phyloP scores from a whole-genome alignment of 2,113 vertebrate genomes.

The Misgurnus anguillicaudatus region DNA sequence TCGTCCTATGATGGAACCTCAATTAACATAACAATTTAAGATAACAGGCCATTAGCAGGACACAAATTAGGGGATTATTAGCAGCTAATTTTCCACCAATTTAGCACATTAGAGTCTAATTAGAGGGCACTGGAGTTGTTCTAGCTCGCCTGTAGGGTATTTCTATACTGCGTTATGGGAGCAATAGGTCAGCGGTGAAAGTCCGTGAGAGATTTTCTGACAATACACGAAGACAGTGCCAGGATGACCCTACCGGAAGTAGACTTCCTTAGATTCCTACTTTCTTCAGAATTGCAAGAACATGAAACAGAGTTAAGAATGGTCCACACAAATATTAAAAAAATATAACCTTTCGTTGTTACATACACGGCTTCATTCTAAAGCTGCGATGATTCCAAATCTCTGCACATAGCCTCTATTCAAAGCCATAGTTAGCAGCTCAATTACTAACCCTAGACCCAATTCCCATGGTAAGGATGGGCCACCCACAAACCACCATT shows the following conservation, averaged over 20 bases:
- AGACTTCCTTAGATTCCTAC: not conserved
- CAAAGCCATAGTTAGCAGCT: constrained; percentile 61
- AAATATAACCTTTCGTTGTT: not conserved
- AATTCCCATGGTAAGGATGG: constrained; percentile 72
- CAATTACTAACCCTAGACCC: constrained; percentile 63
- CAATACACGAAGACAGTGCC: constrained; percentile 9
- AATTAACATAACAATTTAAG: constrained; percentile 61
- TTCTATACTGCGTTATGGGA: constrained; percentile 42
- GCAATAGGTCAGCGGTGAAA: constrained; percentile 41
- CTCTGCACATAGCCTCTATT: not conserved
- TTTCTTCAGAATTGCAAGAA: too few species aligned
- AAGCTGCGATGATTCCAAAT: constrained; percentile 35
- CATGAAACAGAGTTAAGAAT: too few species aligned
- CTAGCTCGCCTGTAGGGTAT: constrained; percentile 41
- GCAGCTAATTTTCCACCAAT: constrained; percentile 58
- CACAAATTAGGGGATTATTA: constrained; percentile 59
- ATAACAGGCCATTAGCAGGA: constrained; percentile 58
- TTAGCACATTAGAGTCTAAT: constrained; percentile 57
- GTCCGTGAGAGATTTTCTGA: constrained; percentile 12
- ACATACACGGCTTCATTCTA: too few species aligned
- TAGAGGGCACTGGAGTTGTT: constrained; percentile 54
- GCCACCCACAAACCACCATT: constrained; percentile 83
- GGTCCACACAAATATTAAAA: too few species aligned
- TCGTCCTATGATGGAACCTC: constrained; percentile 57
- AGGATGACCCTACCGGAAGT: constrained; percentile 23